Evolutionary conservation across 1,140 invertebrate species (phyloP).

Genomic region (Neomicropteryx cornuta): DNA sequence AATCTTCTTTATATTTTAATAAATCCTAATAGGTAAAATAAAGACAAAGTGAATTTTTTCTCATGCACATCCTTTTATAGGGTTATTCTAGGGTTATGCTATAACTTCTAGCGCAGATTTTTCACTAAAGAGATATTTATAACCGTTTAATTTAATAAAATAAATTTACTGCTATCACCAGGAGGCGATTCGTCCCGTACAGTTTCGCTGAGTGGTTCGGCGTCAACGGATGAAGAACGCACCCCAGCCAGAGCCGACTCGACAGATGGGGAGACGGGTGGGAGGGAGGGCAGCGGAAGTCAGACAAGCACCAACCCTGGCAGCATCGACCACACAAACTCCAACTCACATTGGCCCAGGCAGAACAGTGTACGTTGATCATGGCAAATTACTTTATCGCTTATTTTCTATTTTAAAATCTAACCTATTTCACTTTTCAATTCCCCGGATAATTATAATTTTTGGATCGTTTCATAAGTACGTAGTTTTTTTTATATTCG

Average conservation of each 20-base stretch:
- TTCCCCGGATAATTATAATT: constrained; percentile 1
- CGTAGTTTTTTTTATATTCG: neutral
- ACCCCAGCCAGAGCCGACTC: constrained; percentile 75
- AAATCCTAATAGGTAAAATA: too few species aligned
- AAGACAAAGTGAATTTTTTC: too few species aligned
- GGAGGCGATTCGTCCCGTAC: constrained; percentile 74
- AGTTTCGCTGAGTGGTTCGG: constrained; percentile 55
- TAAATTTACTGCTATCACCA: neutral
- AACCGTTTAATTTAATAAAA: constrained; percentile 6
- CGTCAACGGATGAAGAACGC: constrained; percentile 71
- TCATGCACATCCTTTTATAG: too few species aligned
- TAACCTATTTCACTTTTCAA: constrained; percentile 1
- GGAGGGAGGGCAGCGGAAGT: too few species aligned
- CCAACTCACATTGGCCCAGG: constrained; percentile 59
- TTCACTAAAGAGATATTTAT: too few species aligned
- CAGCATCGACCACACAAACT: constrained; percentile 24
- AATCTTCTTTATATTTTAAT: too few species aligned
- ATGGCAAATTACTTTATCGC: constrained; percentile 1
- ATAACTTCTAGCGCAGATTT: too few species aligned
- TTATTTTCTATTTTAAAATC: constrained; percentile 4
- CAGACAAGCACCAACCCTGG: too few species aligned
- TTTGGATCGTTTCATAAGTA: neutral
- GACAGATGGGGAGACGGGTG: constrained; percentile 75
- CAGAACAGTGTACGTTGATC: constrained; percentile 72
- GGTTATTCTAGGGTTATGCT: too few species aligned